Conservation (phyloP, 2,888 invertebrate species). For the Carterocephalus palaemon region DNA sequence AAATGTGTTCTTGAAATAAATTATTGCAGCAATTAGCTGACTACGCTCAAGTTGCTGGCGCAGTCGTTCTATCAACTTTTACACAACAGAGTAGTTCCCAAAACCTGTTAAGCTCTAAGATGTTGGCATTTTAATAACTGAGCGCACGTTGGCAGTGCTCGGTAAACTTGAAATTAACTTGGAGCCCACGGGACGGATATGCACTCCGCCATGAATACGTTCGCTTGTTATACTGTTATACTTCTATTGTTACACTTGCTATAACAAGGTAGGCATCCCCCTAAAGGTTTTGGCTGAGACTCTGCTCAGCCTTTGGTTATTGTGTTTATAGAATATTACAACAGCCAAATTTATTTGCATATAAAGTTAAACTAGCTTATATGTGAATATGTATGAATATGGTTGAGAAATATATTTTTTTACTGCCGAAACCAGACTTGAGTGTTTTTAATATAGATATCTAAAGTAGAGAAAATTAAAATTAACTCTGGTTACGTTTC, state of each 20-base stretch:
- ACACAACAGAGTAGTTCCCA: conserved; percentile 47
- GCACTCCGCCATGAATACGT: conserved; percentile 45
- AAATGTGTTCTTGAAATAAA: too few species aligned
- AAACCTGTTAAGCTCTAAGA: conserved; percentile 68
- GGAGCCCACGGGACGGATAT: conserved; percentile 54
- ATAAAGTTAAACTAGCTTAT: conserved; percentile 18
- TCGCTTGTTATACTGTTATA: conserved; percentile 36
- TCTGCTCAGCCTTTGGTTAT: conserved; percentile 16
- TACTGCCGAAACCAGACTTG: too few species aligned
- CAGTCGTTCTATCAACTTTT: conserved; percentile 42
- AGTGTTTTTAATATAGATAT: too few species aligned
- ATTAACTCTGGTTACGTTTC: too few species aligned
- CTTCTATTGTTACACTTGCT: conserved; percentile 37
- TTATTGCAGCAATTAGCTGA: too few species aligned
- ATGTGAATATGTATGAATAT: too few species aligned
- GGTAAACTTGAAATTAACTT: conserved; percentile 75
- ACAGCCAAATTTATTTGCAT: conserved; percentile 18
- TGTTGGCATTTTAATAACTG: conserved; percentile 70
- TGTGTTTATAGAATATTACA: conserved; percentile 23
- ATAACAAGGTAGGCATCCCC: conserved; percentile 34
- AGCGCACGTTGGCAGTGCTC: conserved; percentile 49
- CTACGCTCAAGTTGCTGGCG: conserved; percentile 19
- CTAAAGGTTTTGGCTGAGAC: conserved; percentile 22
- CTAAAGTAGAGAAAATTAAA: too few species aligned
- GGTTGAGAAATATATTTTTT: too few species aligned